Evolutionary conservation across 2,888 invertebrate genomes (phyloP).

Genomic region (Argyra leucocephala): DNA sequence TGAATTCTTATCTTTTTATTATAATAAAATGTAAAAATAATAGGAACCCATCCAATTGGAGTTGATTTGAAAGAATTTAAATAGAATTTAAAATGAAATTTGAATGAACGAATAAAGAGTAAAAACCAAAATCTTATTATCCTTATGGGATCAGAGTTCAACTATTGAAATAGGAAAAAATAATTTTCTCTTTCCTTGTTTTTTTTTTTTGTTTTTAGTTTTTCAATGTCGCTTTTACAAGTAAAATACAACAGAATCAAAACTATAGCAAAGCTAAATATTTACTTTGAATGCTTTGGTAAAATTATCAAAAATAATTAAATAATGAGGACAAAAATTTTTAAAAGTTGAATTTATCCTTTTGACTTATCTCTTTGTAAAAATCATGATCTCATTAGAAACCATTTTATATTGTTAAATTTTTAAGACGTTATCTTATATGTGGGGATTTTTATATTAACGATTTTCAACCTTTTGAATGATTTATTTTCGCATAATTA

Average conservation of each 20-base stretch:
- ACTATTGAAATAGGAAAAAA: too few relatives aligned
- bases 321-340: not conserved
- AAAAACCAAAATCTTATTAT: slow-evolving; percentile 2
- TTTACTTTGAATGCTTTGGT: too few relatives aligned
- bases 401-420: too few relatives aligned
- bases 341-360: not conserved
- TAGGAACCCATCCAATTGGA: not conserved
- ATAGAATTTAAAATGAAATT: not conserved
- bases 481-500: too few relatives aligned
- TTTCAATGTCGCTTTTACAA: not conserved
- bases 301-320: too few relatives aligned
- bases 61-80: not conserved
- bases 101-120: not conserved
- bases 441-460: too few relatives aligned
- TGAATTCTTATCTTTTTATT: too few relatives aligned
- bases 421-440: too few relatives aligned
- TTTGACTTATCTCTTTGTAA: not conserved
- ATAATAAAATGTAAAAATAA: too few relatives aligned
- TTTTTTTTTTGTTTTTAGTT: not conserved
- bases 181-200: too few relatives aligned
- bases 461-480: too few relatives aligned
- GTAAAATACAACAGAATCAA: not conserved
- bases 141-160: not conserved
- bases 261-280: too few relatives aligned
- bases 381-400: not conserved